Percentiles rank a stretch among this genome's conserved stretches.
These are phyloP conservation scores for Perizoma flavofasciatum DNA, from an alignment of 2,888 invertebrate genomes.

Conservation along the genomic window DNA sequence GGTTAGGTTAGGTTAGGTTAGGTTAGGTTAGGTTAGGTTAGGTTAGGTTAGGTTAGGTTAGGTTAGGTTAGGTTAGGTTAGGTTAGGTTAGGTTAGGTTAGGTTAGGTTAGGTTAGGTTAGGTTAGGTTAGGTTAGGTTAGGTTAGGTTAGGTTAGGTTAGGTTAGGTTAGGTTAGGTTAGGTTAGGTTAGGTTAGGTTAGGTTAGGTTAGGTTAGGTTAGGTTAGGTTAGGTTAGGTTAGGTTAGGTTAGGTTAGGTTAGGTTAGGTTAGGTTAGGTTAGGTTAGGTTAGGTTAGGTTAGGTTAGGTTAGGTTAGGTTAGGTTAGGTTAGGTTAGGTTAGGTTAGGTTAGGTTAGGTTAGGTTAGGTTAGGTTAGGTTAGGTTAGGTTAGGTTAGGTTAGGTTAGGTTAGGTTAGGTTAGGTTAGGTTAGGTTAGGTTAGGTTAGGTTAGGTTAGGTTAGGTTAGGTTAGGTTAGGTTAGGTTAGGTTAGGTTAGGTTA, in stretches of 20 bases:
- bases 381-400: constrained; percentile 35
- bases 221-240: constrained; percentile 40
- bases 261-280: constrained; percentile 39
- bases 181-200: constrained; percentile 35
- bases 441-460: constrained; percentile 28
- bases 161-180: constrained; percentile 33
- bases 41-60: constrained; percentile 32
- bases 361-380: constrained; percentile 37
- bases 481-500: constrained; percentile 31
- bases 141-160: constrained; percentile 34
- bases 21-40: constrained; percentile 34
- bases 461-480: constrained; percentile 31
- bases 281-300: constrained; percentile 38
- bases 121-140: constrained; percentile 33
- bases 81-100: constrained; percentile 34
- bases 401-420: constrained; percentile 38
- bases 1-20: constrained; percentile 36
- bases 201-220: constrained; percentile 39
- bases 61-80: constrained; percentile 31
- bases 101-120: constrained; percentile 34
- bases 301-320: constrained; percentile 36
- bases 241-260: constrained; percentile 40
- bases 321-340: constrained; percentile 36
- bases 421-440: constrained; percentile 36
- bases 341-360: constrained; percentile 38